Evolutionary conservation across 2,113 vertebrate species (phyloP).

Genomic region (Isurus oxyrinchus): DNA sequence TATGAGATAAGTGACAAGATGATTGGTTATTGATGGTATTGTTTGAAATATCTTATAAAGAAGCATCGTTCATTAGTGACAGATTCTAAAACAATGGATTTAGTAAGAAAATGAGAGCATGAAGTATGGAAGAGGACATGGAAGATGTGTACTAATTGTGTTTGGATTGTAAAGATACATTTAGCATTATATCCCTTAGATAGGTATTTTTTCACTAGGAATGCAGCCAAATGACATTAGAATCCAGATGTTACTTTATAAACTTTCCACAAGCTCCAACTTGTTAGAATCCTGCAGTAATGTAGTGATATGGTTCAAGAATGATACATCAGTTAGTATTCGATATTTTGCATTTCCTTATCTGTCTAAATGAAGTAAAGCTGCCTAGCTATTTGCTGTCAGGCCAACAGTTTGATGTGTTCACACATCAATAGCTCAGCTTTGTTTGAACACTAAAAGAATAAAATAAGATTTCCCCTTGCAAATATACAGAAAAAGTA

Average conservation of each 20-base stretch:
- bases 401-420: background rate
- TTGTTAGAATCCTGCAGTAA: background rate
- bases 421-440: background rate
- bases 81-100: background rate
- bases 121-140: background rate
- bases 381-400: background rate
- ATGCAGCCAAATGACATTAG: background rate
- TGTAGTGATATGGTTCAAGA: background rate
- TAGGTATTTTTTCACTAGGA: background rate
- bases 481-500: background rate
- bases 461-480: background rate
- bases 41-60: background rate
- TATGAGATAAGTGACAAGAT: background rate
- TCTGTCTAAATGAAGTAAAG: background rate
- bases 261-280: background rate
- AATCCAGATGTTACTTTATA: background rate
- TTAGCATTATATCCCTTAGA: background rate
- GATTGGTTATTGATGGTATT: background rate
- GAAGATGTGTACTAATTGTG: background rate
- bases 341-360: background rate
- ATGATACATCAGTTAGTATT: background rate
- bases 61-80: background rate
- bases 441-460: background rate
- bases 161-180: background rate
- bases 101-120: background rate